Percentiles rank a stretch among this genome's conserved stretches.
These are phyloP conservation scores for Pseudomugil tenellus DNA, from an alignment of 2,797 vertebrate genomes.

Conservation along the genomic window DNA sequence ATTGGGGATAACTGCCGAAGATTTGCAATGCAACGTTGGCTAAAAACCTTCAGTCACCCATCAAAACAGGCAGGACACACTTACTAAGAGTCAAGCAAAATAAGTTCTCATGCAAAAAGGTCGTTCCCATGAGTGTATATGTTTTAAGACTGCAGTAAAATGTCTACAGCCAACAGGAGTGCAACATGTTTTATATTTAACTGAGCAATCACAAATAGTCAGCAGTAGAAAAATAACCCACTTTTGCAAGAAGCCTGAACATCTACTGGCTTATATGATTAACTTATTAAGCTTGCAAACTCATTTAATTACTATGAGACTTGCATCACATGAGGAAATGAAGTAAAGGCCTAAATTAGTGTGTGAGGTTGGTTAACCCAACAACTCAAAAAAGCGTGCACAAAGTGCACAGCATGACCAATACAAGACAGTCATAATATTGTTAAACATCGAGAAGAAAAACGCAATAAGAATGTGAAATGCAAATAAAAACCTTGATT, in stretches of 20 bases:
- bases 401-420: background rate
- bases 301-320: background rate
- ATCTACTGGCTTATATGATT: background rate
- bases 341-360: background rate
- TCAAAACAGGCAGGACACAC: constrained; percentile 8
- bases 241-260: background rate
- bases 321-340: background rate
- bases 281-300: background rate
- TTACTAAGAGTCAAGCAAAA: constrained; percentile 51
- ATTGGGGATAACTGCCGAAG: background rate
- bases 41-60: constrained; percentile 9
- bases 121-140: constrained; percentile 3
- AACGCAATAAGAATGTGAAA: constrained; percentile 10
- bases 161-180: background rate
- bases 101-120: constrained; percentile 32
- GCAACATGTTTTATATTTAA: background rate
- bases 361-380: background rate
- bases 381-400: background rate
- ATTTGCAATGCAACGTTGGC: background rate
- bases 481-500: background rate
- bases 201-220: background rate
- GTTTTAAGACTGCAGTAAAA: background rate
- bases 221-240: background rate
- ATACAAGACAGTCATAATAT: background rate
- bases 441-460: background rate